Evolutionary conservation across 2,113 vertebrate species (phyloP).

Genomic region (Scopus umbretta): DNA sequence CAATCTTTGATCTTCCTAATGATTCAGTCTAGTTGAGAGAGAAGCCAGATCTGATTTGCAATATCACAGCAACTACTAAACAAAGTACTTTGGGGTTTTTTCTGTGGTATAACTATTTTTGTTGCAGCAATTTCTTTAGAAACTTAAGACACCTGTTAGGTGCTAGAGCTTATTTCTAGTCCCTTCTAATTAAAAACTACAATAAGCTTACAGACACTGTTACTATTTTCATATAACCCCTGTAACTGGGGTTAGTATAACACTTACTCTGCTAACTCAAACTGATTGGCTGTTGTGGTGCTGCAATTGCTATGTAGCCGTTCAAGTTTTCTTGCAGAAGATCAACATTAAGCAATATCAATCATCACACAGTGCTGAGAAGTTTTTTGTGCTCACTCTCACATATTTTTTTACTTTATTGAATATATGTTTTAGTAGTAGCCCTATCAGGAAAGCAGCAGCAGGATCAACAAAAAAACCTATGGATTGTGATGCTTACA

Average conservation of each 20-base stretch:
- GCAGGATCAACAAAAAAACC: neutral
- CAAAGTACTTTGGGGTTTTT: neutral
- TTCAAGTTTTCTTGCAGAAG: neutral
- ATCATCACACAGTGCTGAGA: neutral
- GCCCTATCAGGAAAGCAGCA: neutral
- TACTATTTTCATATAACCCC: neutral
- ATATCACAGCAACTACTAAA: neutral
- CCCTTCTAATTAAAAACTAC: neutral
- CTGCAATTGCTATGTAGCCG: neutral
- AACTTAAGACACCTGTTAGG: neutral
- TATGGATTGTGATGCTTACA: neutral
- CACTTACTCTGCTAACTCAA: neutral
- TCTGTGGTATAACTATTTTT: neutral
- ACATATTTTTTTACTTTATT: neutral
- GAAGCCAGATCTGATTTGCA: neutral
- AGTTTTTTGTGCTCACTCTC: neutral
- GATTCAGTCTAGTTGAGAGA: neutral
- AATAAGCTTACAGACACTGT: neutral
- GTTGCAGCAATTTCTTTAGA: neutral
- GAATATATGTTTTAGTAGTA: neutral
- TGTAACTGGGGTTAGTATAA: neutral
- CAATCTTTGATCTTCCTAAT: neutral
- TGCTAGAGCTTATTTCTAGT: neutral
- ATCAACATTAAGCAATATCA: neutral
- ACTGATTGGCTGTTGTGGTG: too few relatives aligned